phyloP scores from a whole-genome alignment of 2,888 invertebrate genomes.

The Synanthedon formicaeformis region DNA sequence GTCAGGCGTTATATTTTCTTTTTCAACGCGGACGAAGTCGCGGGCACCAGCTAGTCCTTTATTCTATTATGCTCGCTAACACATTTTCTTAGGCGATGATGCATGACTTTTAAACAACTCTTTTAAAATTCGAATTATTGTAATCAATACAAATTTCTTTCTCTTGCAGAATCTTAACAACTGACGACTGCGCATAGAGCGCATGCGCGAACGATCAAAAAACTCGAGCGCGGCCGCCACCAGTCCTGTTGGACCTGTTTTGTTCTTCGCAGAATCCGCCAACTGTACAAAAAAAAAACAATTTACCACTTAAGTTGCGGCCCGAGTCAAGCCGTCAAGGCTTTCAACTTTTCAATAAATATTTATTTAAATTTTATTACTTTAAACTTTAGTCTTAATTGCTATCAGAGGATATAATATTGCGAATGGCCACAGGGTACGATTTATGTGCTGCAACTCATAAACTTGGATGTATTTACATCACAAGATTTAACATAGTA shows the following conservation, averaged over 20 bases:
- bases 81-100: too few relatives aligned
- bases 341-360: constrained; percentile 34
- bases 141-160: neutral
- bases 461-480: too few relatives aligned
- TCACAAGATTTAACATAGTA: too few relatives aligned
- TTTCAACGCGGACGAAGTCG: too few relatives aligned
- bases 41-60: too few relatives aligned
- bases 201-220: constrained; percentile 44
- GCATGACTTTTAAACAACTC: too few relatives aligned
- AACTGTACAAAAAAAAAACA: constrained; percentile 43
- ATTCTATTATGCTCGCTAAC: too few relatives aligned
- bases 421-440: too few relatives aligned
- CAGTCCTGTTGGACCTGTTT: constrained; percentile 46
- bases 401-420: neutral
- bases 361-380: constrained; percentile 1
- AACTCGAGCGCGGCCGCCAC: constrained; percentile 37
- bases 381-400: neutral
- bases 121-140: too few relatives aligned
- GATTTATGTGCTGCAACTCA: too few relatives aligned
- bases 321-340: constrained; percentile 56
- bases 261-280: constrained; percentile 52
- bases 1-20: too few relatives aligned
- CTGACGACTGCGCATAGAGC: constrained; percentile 28
- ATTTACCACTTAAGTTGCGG: constrained; percentile 48
- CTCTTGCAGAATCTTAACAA: constrained; percentile 3